Percentiles rank a stretch among this genome's conserved stretches.
These are phyloP conservation scores for Ginglymostoma cirratum DNA, from an alignment of 2,113 vertebrate species.

Conservation along the genomic window DNA sequence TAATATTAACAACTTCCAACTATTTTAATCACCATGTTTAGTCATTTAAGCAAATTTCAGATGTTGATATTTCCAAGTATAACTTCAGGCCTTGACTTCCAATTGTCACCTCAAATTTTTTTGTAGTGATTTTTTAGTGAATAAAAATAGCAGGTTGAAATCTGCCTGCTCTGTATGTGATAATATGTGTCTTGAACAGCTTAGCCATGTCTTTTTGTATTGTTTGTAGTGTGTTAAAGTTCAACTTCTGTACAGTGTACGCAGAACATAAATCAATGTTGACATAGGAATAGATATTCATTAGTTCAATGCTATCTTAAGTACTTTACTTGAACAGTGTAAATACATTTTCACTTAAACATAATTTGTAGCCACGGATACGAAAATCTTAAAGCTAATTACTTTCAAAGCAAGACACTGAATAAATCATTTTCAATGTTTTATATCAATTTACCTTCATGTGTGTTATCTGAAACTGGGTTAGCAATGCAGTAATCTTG, in stretches of 20 bases:
- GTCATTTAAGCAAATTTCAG: background rate
- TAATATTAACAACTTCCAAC: background rate
- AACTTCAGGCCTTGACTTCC: background rate
- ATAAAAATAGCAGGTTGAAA: background rate
- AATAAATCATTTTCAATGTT: conserved; percentile 6
- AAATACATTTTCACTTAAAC: conserved; percentile 9
- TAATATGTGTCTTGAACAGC: background rate
- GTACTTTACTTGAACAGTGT: background rate
- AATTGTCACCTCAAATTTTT: background rate
- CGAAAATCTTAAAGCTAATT: background rate
- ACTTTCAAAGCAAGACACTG: background rate
- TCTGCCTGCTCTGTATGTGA: background rate
- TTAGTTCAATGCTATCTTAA: background rate
- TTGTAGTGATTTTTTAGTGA: background rate
- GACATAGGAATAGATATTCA: background rate
- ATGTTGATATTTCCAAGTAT: background rate
- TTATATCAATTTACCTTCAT: background rate
- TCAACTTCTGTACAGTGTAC: background rate
- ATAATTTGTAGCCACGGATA: conserved; percentile 2
- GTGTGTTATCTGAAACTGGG: background rate
- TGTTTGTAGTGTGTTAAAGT: background rate
- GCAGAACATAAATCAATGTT: conserved; percentile 8
- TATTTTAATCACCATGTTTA: background rate
- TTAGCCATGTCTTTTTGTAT: background rate
- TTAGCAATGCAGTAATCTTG: background rate